These are phyloP conservation scores for Florisuga fusca DNA, from an alignment of 2,797 vertebrate species.

Conservation along the genomic window DNA sequence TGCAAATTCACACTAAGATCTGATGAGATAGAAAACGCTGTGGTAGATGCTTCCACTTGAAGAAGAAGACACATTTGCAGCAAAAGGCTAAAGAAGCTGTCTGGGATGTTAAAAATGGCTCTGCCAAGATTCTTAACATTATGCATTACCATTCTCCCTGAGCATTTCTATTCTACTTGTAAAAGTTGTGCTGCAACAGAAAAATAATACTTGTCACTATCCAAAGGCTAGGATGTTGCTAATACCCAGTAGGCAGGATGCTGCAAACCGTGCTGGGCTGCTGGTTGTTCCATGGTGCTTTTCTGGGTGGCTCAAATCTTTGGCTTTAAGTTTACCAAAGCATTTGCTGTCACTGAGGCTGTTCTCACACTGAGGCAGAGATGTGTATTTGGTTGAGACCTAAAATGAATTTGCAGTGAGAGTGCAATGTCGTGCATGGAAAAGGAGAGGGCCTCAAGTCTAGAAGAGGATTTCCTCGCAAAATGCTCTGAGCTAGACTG, in stretches of 20 bases:
- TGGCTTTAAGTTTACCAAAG: not conserved
- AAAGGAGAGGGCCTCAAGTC: not conserved
- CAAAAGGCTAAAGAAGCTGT: not conserved
- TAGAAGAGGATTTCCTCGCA: not conserved
- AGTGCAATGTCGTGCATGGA: fast-evolving
- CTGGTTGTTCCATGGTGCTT: not conserved
- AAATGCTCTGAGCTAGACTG: not conserved
- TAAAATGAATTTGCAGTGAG: not conserved
- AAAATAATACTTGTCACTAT: not conserved
- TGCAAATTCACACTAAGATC: not conserved
- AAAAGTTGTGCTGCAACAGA: not conserved
- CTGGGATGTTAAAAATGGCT: not conserved
- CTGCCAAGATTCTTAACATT: not conserved
- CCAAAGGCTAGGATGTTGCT: not conserved
- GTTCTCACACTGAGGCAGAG: not conserved
- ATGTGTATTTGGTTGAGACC: fast-evolving
- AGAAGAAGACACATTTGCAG: not conserved
- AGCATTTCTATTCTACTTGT: not conserved
- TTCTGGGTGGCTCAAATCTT: not conserved
- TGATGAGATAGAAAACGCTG: not conserved
- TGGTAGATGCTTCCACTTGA: not conserved
- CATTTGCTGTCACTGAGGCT: not conserved
- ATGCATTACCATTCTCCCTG: not conserved
- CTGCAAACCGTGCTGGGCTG: not conserved
- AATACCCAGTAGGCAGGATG: not conserved